Percentiles rank a stretch among this genome's conserved stretches.
These are phyloP conservation scores for Aphis gossypii DNA, from an alignment of 1,140 invertebrate genomes.

Conservation along the genomic window DNA sequence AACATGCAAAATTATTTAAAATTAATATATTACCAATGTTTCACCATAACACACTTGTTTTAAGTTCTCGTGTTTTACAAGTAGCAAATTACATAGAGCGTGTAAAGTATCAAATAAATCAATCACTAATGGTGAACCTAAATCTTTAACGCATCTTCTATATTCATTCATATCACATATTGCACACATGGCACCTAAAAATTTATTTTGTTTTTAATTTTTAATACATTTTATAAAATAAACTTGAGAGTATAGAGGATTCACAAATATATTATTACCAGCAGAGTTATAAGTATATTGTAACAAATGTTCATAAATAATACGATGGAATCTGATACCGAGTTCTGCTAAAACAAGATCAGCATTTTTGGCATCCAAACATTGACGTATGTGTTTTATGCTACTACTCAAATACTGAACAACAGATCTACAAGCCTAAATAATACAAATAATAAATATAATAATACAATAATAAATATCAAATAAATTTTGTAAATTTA, in stretches of 20 bases:
- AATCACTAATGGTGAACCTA: conserved; percentile 79
- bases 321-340: conserved; percentile 87
- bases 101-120: conserved; percentile 93
- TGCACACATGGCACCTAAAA: conserved; percentile 89
- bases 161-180: conserved; percentile 98
- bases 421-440: conserved; percentile 85
- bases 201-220: not conserved
- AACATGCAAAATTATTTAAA: not conserved
- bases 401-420: conserved; percentile 83
- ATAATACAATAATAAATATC: conserved; percentile 8
- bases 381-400: conserved; percentile 80
- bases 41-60: conserved; percentile 94
- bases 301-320: conserved; percentile 94
- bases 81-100: conserved; percentile 91
- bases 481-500: not conserved
- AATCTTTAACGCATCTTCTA: conserved; percentile 79
- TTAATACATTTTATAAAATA: not conserved
- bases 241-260: conserved; percentile 23
- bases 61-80: conserved; percentile 96
- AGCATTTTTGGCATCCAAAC: conserved; percentile 93
- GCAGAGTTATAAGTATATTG: conserved; percentile 95
- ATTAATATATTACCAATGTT: conserved; percentile 76
- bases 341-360: conserved; percentile 87
- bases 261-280: conserved; percentile 67
- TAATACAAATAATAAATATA: not conserved